Evolutionary conservation across 2,113 vertebrate species (phyloP).

Genomic region (Tachuris rubrigastra): DNA sequence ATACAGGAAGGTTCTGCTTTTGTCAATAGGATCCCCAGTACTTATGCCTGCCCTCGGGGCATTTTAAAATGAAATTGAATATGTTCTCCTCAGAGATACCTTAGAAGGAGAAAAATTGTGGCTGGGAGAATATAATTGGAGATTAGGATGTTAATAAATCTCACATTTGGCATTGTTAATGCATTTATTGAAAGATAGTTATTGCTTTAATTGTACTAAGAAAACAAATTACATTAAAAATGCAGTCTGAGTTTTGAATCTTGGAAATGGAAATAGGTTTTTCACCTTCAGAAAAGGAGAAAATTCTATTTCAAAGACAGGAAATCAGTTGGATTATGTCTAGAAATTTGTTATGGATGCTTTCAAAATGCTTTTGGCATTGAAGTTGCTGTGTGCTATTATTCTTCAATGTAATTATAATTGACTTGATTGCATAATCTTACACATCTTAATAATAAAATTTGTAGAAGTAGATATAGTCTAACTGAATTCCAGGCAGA

Average conservation of each 20-base stretch:
- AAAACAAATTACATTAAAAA: constrained; percentile 34
- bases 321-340: constrained; percentile 52
- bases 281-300: constrained; percentile 43
- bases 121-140: background rate
- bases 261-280: constrained; percentile 18
- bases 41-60: background rate
- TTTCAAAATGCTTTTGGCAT: constrained; percentile 55
- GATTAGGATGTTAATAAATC: constrained; percentile 23
- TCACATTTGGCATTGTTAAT: constrained; percentile 27
- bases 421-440: constrained; percentile 47
- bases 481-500: constrained; percentile 25
- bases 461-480: constrained; percentile 36
- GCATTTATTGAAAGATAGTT: constrained; percentile 26
- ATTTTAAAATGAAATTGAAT: background rate
- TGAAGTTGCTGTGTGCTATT: constrained; percentile 34
- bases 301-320: constrained; percentile 61
- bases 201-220: constrained; percentile 34
- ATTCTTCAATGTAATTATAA: constrained; percentile 59
- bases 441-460: constrained; percentile 33
- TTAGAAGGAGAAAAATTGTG: background rate
- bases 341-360: constrained; percentile 50
- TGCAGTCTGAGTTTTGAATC: background rate
- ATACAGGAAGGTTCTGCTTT: background rate
- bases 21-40: background rate
- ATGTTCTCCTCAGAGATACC: background rate